Base-by-base conservation (phyloP, 2,113 vertebrate genomes). In the Sorex araneus region DNA sequence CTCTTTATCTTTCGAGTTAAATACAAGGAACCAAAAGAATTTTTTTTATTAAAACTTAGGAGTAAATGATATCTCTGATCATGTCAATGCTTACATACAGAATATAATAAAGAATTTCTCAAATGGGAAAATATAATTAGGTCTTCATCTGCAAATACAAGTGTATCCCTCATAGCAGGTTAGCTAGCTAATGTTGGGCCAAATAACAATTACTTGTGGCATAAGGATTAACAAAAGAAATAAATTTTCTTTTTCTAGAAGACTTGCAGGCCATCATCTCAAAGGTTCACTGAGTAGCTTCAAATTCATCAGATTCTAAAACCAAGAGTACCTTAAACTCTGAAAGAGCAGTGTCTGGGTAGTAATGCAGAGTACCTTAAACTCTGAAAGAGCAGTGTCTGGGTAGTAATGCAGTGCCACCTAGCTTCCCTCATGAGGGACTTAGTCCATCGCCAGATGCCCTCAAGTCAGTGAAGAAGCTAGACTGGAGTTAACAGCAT, bases 401-500 rank as follows among this genome's bases (percentile, higher is more conserved):
- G 86, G 89, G 94, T 79, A 97, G 97, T 89, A 92, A 92, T 66
- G 92, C 90, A 97, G 96, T 97, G 97, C 97, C 98, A 97, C 67
- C 97, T 97, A 98, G 97, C 97, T 97, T 96, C 93, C 89, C 92
- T 96, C 94, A 79, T 74, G 71, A n/a, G 23, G 75, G 66, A 67
- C 34, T 10, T 13, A 11, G 25, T 32, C 71, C 43, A 23, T 43
- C 30, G 10, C 43, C 50, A n/a, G 43, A 25, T 18, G 30, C 34
- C 40, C 66, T 66, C 23, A 18, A 25, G 9, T 45, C 47, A 32
- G 36, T 36, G n/a, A 28, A 63, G 70, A 79, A 67, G 57, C 16
- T 12, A 57, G 34, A 4, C 18, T 30, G 34, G 27, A 10, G 18
- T 43, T n/a, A 25, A 1, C 28, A 47, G 7, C 5, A 23, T 8